A percentile compares a stretch with the other conserved stretches of the same genome.
Conservation (phyloP, 2,797 vertebrate species). For the Trichosurus vulpecula region DNA sequence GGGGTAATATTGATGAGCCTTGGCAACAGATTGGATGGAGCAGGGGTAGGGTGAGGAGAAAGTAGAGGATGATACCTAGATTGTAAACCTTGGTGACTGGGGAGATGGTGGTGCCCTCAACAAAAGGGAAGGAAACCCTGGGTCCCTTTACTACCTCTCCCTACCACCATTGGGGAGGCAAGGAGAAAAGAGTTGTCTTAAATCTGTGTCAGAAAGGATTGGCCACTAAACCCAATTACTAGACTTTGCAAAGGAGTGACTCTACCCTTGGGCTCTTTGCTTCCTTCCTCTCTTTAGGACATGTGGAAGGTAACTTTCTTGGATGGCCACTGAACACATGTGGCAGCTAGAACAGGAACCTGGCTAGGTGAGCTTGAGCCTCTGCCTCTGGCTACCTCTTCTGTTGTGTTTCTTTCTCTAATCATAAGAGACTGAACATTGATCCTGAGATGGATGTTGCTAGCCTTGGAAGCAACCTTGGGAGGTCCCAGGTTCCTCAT, state of each 20-base stretch:
- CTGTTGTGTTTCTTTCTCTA: neutral
- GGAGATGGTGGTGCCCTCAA: neutral
- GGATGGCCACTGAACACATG: neutral
- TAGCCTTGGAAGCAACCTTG: neutral
- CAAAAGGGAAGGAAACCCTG: neutral
- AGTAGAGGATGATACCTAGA: neutral
- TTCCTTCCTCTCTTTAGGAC: neutral
- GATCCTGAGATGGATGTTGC: neutral
- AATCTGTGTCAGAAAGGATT: neutral
- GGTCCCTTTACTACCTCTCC: neutral
- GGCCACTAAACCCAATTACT: neutral
- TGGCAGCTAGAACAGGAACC: neutral
- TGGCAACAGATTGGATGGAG: neutral
- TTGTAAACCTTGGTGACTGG: neutral
- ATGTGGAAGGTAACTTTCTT: neutral
- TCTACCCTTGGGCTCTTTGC: neutral
- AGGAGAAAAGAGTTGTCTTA: neutral
- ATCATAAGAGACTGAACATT: neutral
- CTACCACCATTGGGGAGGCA: neutral
- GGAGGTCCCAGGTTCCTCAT: neutral
- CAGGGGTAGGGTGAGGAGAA: neutral
- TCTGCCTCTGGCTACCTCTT: neutral
- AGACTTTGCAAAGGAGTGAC: neutral
- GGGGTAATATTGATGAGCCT: neutral
- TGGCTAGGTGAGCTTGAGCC: neutral